Conservation (phyloP, 2,797 vertebrate species). For the Tangara arthus region DNA sequence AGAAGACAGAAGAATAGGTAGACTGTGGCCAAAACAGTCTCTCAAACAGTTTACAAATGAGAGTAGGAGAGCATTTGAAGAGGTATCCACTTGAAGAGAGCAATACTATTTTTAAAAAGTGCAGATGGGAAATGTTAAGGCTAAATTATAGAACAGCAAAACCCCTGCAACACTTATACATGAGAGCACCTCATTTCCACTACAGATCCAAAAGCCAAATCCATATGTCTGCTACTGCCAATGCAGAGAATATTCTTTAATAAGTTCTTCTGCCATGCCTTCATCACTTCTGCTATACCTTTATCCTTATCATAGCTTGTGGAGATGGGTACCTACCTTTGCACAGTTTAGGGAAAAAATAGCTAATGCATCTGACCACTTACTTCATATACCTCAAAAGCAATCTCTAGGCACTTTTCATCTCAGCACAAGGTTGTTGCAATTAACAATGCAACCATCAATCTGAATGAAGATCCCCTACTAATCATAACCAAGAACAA, state of each 20-base stretch:
- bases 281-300: background rate
- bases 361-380: background rate
- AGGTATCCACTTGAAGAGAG: background rate
- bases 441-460: background rate
- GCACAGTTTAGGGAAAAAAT: background rate
- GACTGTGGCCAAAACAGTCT: background rate
- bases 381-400: background rate
- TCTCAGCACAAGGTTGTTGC: background rate
- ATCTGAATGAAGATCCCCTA: background rate
- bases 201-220: background rate
- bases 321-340: background rate
- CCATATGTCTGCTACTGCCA: background rate
- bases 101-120: background rate
- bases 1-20: background rate
- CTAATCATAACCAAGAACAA: background rate
- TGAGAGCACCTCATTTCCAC: fast-evolving
- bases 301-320: background rate
- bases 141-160: background rate
- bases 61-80: background rate
- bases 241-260: background rate
- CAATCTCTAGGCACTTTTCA: background rate
- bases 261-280: background rate
- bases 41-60: background rate
- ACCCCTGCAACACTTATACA: background rate
- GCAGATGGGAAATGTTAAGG: background rate